Base-by-base conservation (phyloP, 2,888 invertebrate species). In the Pasiphila rectangulata region DNA sequence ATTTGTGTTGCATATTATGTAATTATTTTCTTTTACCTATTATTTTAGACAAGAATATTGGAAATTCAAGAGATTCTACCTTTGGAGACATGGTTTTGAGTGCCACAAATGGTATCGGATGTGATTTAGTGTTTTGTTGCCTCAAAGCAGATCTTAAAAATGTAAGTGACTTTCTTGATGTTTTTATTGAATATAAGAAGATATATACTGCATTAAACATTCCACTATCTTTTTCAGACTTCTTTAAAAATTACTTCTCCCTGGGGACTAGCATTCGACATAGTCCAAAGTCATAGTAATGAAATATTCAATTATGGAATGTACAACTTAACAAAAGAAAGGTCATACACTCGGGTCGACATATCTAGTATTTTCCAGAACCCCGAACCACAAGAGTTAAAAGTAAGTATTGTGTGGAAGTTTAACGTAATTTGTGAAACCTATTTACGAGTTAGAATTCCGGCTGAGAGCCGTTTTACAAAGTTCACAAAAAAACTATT, bases 41-140 rank as follows among this genome's bases (percentile, higher is more conserved):
- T 42, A 16, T 73, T 73, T 10, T 57, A 81, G 81, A 64, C 34
- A 59, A 66, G 2, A 52, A 78, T 15, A 72, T 82, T 16, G 77
- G 75, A 0, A 70, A 68, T 50, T 79, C 79, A 0, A 67, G 75
- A 1, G 73, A 79, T 20, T 4, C 19, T 2, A 57, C 60, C 5
- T 79, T 81, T 41, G 59, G 42, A 1, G 75, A 77, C 38, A 68
- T 72, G 67, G 60, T 77, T 4, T 17, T 67, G 2, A 46, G 10
- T 6, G 57, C 49, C 0, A 79, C 79, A 0, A 57, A 66, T 7
- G 70, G 71, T 7, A 17, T 38, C 4, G 75, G 78, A 9, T 72
- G 70, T 29, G 27, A 67, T 5, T 29, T 74, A 3, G 48, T 71
- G 1, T 53, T 79, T 6, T 67, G 62, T 4, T 64, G 68, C 17